Percentiles rank a stretch among this genome's conserved stretches.
Evolutionary conservation across 2,797 vertebrate species (phyloP).

Genomic region (Tarsius wallacei): DNA sequence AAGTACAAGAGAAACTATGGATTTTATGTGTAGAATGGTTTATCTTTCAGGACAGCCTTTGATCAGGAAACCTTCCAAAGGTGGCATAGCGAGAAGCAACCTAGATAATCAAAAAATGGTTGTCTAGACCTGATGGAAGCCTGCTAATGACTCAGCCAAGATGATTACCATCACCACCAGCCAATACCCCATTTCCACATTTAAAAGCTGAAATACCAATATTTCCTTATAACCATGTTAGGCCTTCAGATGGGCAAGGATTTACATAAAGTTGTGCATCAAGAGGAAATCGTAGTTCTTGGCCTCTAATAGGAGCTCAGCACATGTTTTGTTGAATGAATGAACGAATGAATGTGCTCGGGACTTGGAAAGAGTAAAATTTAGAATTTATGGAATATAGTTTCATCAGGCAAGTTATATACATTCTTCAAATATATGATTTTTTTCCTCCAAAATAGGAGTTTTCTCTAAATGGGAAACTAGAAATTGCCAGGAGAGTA

Average conservation of each 20-base stretch:
- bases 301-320: neutral
- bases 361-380: neutral
- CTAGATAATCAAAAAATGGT: too few relatives aligned
- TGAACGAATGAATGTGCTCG: neutral
- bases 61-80: neutral
- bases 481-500: too few relatives aligned
- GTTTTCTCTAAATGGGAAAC: slow-evolving; percentile 7
- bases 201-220: neutral
- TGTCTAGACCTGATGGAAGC: too few relatives aligned
- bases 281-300: neutral
- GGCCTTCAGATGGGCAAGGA: neutral
- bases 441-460: neutral
- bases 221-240: neutral
- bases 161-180: neutral
- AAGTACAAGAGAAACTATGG: slow-evolving; percentile 61
- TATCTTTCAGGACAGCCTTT: neutral
- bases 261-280: neutral
- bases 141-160: rapidly evolving
- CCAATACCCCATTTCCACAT: neutral
- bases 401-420: neutral
- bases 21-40: neutral
- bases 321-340: neutral
- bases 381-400: neutral
- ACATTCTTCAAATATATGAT: neutral
- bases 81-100: neutral